phyloP scores from a whole-genome alignment of 2,113 vertebrate species.

The Ceyx melanurus region DNA sequence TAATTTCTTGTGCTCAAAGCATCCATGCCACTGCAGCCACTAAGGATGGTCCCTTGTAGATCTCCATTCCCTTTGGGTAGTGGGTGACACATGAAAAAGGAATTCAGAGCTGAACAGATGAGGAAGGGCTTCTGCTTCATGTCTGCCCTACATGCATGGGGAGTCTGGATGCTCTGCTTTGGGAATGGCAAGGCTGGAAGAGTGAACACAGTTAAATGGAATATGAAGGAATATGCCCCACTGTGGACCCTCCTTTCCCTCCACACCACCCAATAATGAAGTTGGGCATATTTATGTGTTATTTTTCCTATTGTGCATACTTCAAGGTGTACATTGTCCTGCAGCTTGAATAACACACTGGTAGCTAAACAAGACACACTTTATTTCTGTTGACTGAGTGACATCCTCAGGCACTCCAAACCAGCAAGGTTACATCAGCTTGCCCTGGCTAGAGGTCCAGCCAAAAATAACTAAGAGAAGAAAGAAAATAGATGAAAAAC shows the following conservation, averaged over 20 bases:
- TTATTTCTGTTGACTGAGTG: neutral
- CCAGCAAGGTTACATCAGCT: neutral
- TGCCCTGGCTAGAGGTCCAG: neutral
- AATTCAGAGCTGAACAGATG: neutral
- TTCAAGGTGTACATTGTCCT: neutral
- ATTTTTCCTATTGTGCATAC: neutral
- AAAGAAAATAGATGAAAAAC: neutral
- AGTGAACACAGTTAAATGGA: neutral
- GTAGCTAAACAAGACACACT: neutral
- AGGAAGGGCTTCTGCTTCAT: neutral
- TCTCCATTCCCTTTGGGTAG: rapidly evolving
- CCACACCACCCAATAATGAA: neutral
- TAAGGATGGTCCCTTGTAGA: neutral
- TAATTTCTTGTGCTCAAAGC: neutral
- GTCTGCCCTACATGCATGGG: neutral
- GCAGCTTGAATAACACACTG: neutral
- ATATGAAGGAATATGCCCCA: rapidly evolving
- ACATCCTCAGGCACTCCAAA: neutral
- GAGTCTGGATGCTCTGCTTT: neutral
- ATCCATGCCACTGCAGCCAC: neutral
- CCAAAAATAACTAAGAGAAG: neutral
- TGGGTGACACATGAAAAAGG: neutral
- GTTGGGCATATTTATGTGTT: neutral
- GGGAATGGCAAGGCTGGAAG: neutral
- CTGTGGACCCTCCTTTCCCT: neutral